Evolutionary conservation across 2,113 vertebrate genomes (phyloP).

Genomic region (Melierax canorus): DNA sequence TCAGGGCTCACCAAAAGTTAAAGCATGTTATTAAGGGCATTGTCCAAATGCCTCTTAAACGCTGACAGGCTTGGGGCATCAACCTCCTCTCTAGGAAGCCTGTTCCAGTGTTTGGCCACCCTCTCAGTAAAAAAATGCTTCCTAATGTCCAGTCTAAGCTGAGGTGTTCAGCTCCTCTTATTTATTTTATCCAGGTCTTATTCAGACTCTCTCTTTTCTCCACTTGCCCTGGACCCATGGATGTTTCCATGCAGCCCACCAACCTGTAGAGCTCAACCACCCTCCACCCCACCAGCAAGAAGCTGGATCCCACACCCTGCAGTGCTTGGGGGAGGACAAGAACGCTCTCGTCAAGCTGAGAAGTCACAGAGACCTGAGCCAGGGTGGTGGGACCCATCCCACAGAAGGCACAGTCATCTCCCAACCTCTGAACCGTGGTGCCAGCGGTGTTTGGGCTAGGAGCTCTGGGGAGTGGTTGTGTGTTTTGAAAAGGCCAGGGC

Average conservation of each 20-base stretch:
- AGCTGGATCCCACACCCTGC: not conserved
- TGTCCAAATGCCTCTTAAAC: not conserved
- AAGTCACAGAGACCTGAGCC: not conserved
- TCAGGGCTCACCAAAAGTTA: not conserved
- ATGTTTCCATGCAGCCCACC: not conserved
- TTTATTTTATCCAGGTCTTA: not conserved
- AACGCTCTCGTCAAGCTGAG: not conserved
- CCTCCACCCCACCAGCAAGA: not conserved
- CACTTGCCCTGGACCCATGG: not conserved
- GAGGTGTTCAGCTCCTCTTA: not conserved
- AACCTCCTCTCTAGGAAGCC: not conserved
- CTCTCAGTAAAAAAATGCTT: not conserved
- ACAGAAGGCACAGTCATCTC: not conserved
- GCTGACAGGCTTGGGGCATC: not conserved
- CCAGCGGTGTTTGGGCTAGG: not conserved
- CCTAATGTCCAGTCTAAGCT: not conserved
- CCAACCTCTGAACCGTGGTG: fast-evolving
- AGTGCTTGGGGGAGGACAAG: not conserved
- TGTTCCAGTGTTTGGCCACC: not conserved
- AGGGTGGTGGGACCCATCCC: not conserved
- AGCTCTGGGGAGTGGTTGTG: not conserved
- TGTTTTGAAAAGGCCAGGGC: not conserved
- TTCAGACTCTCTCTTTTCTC: not conserved
- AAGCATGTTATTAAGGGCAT: not conserved
- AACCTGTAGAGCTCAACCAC: not conserved